These are phyloP conservation scores for Microctenopoma steveboyesi DNA, from an alignment of 2,797 vertebrate species.

Conservation along the genomic window DNA sequence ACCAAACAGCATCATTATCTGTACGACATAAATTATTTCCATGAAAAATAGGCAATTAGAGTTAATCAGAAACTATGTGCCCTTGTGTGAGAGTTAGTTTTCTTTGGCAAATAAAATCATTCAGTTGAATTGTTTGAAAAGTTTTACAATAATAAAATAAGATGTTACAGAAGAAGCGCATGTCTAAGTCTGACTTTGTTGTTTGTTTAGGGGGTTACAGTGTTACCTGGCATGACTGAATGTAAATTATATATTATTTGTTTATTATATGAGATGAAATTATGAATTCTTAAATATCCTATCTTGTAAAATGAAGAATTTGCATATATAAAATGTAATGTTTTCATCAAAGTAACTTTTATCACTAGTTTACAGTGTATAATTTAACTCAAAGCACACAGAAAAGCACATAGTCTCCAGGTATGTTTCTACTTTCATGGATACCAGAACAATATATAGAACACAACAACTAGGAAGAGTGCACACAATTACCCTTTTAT, in stretches of 20 bases:
- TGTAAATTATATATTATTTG: no score
- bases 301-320: no score
- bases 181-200: no score
- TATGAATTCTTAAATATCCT: no score
- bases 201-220: no score
- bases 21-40: constrained; percentile 22
- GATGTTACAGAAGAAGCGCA: no score
- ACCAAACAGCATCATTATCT: constrained; percentile 47
- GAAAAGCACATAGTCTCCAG: not conserved
- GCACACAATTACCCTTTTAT: not conserved
- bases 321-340: no score
- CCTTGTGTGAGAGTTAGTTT: not conserved
- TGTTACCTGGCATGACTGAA: no score
- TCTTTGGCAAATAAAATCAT: not conserved
- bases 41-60: constrained; percentile 27
- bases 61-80: constrained; percentile 9
- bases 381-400: not conserved
- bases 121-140: not conserved
- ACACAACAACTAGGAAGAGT: constrained; percentile 1
- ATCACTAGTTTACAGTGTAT: not conserved
- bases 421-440: not conserved
- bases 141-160: no score
- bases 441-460: not conserved
- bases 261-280: no score
- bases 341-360: no score